A percentile compares a stretch with the other conserved stretches of the same genome.
phyloP scores from a whole-genome alignment of 1,140 invertebrate species.

The Tetraneura akinire region DNA sequence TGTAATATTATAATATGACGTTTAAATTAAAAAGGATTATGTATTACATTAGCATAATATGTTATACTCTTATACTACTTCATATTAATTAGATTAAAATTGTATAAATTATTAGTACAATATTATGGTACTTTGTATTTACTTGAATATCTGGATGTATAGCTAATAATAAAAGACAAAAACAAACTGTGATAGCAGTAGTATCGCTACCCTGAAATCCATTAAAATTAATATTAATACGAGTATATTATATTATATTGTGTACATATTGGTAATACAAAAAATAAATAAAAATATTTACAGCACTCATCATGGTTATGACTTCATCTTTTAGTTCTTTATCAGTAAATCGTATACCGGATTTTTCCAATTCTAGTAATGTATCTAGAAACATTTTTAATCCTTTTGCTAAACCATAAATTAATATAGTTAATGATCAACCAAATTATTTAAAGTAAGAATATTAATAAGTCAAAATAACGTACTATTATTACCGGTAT shows the following conservation, averaged over 20 bases:
- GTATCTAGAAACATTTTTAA: constrained; percentile 64
- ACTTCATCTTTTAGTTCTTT: constrained; percentile 65
- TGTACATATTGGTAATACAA: too few relatives aligned
- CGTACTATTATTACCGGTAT: not conserved
- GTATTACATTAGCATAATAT: too few relatives aligned
- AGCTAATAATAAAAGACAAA: constrained; percentile 62
- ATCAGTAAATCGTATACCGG: constrained; percentile 60
- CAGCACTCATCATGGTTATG: constrained; percentile 60
- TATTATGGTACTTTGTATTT: constrained; percentile 14
- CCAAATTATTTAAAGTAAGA: not conserved
- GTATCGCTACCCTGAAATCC: constrained; percentile 70
- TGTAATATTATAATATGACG: too few relatives aligned
- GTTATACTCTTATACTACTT: too few relatives aligned
- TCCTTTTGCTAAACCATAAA: not conserved
- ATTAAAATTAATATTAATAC: too few relatives aligned
- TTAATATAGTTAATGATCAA: too few relatives aligned
- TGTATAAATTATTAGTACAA: too few relatives aligned
- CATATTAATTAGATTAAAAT: too few relatives aligned
- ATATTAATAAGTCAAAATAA: not conserved
- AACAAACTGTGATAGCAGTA: constrained; percentile 60
- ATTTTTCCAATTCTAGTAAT: constrained; percentile 62
- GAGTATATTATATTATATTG: not conserved
- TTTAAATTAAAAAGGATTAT: too few relatives aligned
- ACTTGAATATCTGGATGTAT: constrained; percentile 65
- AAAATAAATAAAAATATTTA: not conserved